Base-by-base conservation (phyloP, 1,140 invertebrate genomes). In the Phymastichus coffea region DNA sequence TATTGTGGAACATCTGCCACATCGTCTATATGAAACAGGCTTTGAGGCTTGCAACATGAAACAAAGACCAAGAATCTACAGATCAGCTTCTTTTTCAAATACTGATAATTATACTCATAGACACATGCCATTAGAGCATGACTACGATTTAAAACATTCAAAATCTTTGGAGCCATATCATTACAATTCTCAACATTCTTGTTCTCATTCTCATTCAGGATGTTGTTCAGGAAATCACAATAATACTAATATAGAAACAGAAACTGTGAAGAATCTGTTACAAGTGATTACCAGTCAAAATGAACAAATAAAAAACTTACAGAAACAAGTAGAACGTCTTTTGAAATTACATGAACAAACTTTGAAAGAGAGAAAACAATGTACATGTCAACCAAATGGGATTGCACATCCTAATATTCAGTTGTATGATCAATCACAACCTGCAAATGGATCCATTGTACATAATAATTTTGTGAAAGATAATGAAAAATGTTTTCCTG, bases 241-340 rank as follows among this genome's bases (percentile, higher is more conserved):
- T 22, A 63, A 54, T 20, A 28, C 49, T 14, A 75, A 63, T 67
- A 66, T 69, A 25, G 75, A 77, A 46, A 52, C 60, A 23, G 60
- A 62, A 57, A 78, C 73, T 17, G 63, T 77, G 0, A 75, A 67
- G 28, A 72, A 75, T 57, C 67, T 77, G 40, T 57, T 77, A 20
- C 66, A 72, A 25, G 51, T 79, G 25, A 68, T 79, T 33, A 71
- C 72, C 38, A 77, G 63, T 58, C 74, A 74, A 47, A 76, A 64
- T 25, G 74, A 78, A 25, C 77, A 79, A 52, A 77, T 79, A 4
- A 75, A 74, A 57, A 67, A 48, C 52, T 53, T 79, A 17, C 77
- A 79, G 26, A 60, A 55, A 9, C 77, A 79, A 26, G 52, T 79
- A 0, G 71, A 79, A 53, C 65, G 70, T 48, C 48, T 79, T 12